Evolutionary conservation across 2,888 invertebrate genomes (phyloP), one percentile per base, ranked within the genome.

Genomic region (Leptinotarsa tumamoca): DNA sequence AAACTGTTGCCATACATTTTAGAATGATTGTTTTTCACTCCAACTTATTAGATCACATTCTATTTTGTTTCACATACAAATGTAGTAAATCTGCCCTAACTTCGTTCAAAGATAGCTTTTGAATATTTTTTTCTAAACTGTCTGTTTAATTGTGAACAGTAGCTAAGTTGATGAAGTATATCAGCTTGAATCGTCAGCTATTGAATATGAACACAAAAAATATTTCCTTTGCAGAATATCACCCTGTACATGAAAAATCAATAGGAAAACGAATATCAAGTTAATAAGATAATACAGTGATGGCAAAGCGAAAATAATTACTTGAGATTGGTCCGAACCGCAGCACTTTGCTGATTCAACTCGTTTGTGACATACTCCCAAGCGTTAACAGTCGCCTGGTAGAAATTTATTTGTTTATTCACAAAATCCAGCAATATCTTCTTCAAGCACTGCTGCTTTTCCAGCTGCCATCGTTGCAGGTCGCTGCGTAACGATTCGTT

Each of bases 401-500:
- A 93, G 84, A 91, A 92, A 77, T 90, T 89, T 67, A 93, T 92
- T 84, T 94, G 92, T 83, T 91, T 90, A 81, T 92, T 92, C 14
- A 93, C 92, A 88, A 92, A 91, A 79, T 90, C 89, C 50, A 91
- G 87, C 17, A 94, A 88, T 82, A 93, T 90, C 78, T 90, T 90
- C 84, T 92, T 92, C 70, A 94, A 85, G 85, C 93, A 93, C 51
- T 90, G 88, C 76, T 91, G 91, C 83, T 93, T 94, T 80, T 92
- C 93, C 51, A 88, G 84, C 79, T 92, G 91, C 94, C 94, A 94
- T 74, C 93, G 89, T 71, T 92, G 91, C 76, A 93, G 87, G 85
- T 94, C 94, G 61, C 93, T 92, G 70, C 92, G 89, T 49, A 94
- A 87, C 84, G 93, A 92, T 84, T 93, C 92, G 84, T 93, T 93